phyloP scores from a whole-genome alignment of 2,797 vertebrate genomes.

The Coranthus polyacanthus region DNA sequence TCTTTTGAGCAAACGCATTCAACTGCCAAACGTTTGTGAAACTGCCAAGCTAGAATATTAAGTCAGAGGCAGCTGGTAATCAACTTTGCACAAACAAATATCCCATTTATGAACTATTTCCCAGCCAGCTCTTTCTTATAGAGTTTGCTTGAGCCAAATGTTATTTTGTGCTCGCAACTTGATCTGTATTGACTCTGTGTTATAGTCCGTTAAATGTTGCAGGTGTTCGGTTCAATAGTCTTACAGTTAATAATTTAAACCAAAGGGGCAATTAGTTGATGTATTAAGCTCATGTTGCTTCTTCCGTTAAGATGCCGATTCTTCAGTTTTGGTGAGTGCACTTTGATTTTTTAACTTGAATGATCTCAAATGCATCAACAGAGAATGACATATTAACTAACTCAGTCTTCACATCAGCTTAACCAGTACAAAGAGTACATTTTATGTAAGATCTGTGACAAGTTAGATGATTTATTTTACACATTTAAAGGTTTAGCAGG shows the following conservation, averaged over 20 bases:
- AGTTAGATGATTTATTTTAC: not conserved
- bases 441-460: not conserved
- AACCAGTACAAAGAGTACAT: constrained; percentile 2
- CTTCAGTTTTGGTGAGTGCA: constrained; percentile 4
- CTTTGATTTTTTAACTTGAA: constrained; percentile 47
- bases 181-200: constrained; percentile 27
- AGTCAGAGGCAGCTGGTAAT: constrained; percentile 24
- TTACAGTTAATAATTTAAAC: constrained; percentile 17
- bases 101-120: constrained; percentile 1
- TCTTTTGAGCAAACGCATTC: constrained; percentile 30
- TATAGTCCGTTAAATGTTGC: constrained; percentile 8
- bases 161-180: constrained; percentile 7
- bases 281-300: constrained; percentile 34
- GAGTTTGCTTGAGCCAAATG: constrained; percentile 2
- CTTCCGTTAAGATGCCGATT: constrained; percentile 26
- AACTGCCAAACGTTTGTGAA: constrained; percentile 17
- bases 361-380: constrained; percentile 32
- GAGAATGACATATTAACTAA: constrained; percentile 51
- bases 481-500: too few relatives aligned
- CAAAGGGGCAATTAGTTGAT: constrained; percentile 17
- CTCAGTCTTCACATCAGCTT: constrained; percentile 11
- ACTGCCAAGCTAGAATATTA: constrained; percentile 32
- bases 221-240: not conserved
- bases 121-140: constrained; percentile 3
- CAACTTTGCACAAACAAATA: constrained; percentile 24